Evolutionary conservation across 2,888 invertebrate genomes (phyloP), one percentile per base, ranked within the genome.

Genomic region (Pterobdella sp.): DNA sequence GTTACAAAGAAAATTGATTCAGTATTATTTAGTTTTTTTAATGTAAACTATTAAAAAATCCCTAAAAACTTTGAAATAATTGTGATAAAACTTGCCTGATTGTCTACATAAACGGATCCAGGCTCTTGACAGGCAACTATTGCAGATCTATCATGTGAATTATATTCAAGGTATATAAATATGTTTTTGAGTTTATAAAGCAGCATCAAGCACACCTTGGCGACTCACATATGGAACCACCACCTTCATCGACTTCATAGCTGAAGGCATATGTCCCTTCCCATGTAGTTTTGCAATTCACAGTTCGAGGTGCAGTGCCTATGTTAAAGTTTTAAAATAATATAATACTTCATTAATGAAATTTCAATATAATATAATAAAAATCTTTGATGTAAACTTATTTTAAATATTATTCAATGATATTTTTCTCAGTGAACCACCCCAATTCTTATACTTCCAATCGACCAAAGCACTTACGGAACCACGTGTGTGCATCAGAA

Each of bases 51-150:
- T 42, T 14, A 42, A 42, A 14, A 42, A 42, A 42, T 42, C 10
- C 10, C 7, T 42, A 42, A 42, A 42, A n/a, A n/a, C n/a, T 7
- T 14, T 42, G 42, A 18, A 42, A 14, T 7, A 42, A 42, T 42
- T 7, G 42, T 14, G 7, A 18, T 26, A 4, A 26, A 56, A 4
- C 4, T 56, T 18, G 26, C 60, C 83, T 95, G 94, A 85, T 96
- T 96, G 70, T 94, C 93, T 77, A 95, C 94, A 76, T 94, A 96
- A 82, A 94, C 92, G 18, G 94, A 93, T 74, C 96, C 96, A 1
- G 95, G 93, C 31, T 92, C 92, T 85, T 96, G 96, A 82, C 96
- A 96, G 0, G 95, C 94, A 79, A 89, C 88, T 77, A 96, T 93
- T 80, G 91, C 71, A 1, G 71, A 71, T 65, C 65, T 65, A 10